Base-by-base conservation (phyloP, 2,888 invertebrate genomes). In the Drosophila emarginata region DNA sequence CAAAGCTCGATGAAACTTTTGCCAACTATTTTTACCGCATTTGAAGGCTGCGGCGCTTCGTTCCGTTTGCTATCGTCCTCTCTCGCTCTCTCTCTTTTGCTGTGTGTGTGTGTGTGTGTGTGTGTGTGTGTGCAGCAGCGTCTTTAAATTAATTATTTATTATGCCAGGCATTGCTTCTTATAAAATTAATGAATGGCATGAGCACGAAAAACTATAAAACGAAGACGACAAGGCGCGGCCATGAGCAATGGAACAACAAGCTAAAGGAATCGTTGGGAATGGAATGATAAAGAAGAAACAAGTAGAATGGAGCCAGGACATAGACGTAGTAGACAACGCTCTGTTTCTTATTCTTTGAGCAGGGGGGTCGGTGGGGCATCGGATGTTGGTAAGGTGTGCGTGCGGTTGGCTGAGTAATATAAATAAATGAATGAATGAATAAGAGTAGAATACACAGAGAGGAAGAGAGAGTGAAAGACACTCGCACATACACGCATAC, bases 91-190 rank as follows among this genome's bases (percentile, higher is more conserved):
- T 40, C 40, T 5, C n/a, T 9, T 9, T 45, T 9, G 15, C 40
- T 45, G 9, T 15, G 9, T 40, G 32, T 2, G n/a, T n/a, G n/a
- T 40, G 15, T 15, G 40, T 15, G 39, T 40, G 40, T 40, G 40
- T 45, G 45, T 45, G 45, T 21, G 59, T 59, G 28, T 59, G 28
- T 59, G 45, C n/a, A 45, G 40, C 64, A 39, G 56, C 73, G 74
- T 77, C 78, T 80, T 89, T 87, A 87, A 90, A 90, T 90, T 87
- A 89, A 90, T 89, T 90, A 90, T 90, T 90, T 89, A 88, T 89
- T 87, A 81, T 78, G 81, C 79, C 78, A 76, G 79, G 86, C 88
- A 80, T 80, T 87, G 88, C 87, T 89, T 89, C 87, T 89, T 90
- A 79, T 81, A 86, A 89, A 89, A 89, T 89, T 89, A 90, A 90